Evolutionary conservation across 2,797 vertebrate species (phyloP).

Genomic region (Sebastes miniatus): DNA sequence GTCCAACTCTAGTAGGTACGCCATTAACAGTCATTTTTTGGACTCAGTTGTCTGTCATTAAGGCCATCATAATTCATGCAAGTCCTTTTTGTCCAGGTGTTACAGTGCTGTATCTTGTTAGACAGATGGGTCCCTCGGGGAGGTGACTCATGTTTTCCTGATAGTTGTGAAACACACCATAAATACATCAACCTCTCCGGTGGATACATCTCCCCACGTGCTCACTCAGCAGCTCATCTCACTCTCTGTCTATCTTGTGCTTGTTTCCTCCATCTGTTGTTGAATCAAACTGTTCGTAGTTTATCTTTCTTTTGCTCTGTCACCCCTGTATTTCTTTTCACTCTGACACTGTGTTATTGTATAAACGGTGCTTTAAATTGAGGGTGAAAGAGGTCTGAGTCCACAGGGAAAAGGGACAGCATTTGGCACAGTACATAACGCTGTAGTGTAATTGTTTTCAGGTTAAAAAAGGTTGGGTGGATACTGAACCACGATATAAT

Average conservation of each 20-base stretch:
- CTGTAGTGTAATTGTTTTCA: background rate
- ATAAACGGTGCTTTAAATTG: background rate
- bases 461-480: background rate
- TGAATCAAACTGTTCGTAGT: background rate
- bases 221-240: conserved; percentile 5
- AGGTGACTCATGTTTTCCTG: background rate
- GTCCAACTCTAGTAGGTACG: background rate
- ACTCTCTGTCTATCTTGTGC: background rate
- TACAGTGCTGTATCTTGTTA: background rate
- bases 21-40: background rate
- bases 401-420: background rate
- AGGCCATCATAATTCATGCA: background rate
- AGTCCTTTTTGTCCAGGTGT: conserved; percentile 6
- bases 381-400: background rate
- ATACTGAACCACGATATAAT: background rate
- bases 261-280: conserved; percentile 1
- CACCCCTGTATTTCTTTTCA: background rate
- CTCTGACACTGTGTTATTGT: background rate
- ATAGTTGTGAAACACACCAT: conserved; percentile 13
- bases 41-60: background rate
- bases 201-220: conserved; percentile 17
- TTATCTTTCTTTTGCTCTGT: background rate
- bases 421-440: background rate
- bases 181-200: conserved; percentile 23
- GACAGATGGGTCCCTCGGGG: background rate